Evolutionary conservation across 2,888 invertebrate species (phyloP).

Genomic region (Urechis unicinctus): DNA sequence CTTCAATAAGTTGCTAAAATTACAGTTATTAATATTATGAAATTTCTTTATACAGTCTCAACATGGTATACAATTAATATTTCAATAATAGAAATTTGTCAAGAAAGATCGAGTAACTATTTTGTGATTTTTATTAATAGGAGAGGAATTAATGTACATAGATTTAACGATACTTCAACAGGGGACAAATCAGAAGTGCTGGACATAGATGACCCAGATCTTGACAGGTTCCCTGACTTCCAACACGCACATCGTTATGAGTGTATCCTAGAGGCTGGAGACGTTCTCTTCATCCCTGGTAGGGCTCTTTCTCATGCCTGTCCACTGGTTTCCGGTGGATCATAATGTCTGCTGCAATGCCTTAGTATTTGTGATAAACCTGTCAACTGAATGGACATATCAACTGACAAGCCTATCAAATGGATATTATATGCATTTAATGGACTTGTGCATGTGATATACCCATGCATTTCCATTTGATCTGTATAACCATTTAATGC

Average conservation of each 20-base stretch:
- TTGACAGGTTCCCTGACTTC: conserved; percentile 52
- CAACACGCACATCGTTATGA: conserved; percentile 46
- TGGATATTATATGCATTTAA: too few relatives aligned
- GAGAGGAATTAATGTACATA: neutral
- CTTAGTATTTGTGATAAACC: neutral
- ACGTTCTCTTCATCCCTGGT: conserved; percentile 56
- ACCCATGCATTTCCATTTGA: too few relatives aligned
- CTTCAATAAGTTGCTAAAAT: too few relatives aligned
- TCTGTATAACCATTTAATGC: too few relatives aligned
- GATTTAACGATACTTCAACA: conserved; percentile 16
- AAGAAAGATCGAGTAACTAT: too few relatives aligned
- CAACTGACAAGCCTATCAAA: too few relatives aligned
- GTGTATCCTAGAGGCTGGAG: conserved; percentile 52
- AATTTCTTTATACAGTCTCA: neutral
- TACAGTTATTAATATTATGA: neutral
- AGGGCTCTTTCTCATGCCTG: neutral
- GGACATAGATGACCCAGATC: conserved; percentile 54
- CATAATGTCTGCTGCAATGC: too few relatives aligned
- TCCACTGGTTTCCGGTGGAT: too few relatives aligned
- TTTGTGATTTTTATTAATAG: too few relatives aligned
- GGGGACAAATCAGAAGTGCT: conserved; percentile 56
- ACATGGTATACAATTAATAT: neutral
- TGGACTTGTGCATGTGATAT: too few relatives aligned
- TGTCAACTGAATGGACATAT: neutral
- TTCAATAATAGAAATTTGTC: neutral